Evolutionary conservation across 2,113 vertebrate species (phyloP).

Genomic region (Gambusia affinis): DNA sequence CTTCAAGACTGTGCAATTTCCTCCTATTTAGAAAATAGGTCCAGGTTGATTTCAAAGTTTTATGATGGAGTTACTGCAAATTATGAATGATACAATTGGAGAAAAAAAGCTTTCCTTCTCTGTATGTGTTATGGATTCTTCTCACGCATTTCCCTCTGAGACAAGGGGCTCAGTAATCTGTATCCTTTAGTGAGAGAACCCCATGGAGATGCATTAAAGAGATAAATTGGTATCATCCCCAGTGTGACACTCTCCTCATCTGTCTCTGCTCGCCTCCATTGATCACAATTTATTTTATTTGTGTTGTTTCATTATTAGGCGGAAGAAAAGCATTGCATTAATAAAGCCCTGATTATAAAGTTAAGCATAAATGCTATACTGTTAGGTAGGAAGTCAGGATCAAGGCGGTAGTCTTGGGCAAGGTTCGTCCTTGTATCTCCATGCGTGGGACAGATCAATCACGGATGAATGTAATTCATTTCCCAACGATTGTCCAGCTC

Average conservation of each 20-base stretch:
- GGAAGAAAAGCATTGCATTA: conserved; percentile 82
- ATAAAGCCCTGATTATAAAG: conserved; percentile 83
- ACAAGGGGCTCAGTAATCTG: conserved; percentile 81
- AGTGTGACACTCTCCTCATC: conserved; percentile 85
- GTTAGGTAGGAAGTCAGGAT: conserved; percentile 70
- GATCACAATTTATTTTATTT: conserved; percentile 88
- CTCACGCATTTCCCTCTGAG: conserved; percentile 78
- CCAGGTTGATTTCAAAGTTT: conserved; percentile 32
- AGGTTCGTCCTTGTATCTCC: conserved; percentile 60
- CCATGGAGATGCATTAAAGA: conserved; percentile 86
- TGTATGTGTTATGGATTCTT: conserved; percentile 74
- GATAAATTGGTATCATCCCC: conserved; percentile 86
- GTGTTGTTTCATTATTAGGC: conserved; percentile 84
- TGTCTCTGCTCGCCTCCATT: conserved; percentile 83
- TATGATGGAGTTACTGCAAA: conserved; percentile 56
- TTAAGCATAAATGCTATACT: conserved; percentile 79
- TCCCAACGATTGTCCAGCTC: conserved; percentile 69
- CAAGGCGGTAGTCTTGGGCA: conserved; percentile 44
- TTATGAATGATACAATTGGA: conserved; percentile 70
- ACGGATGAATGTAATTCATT: conserved; percentile 68
- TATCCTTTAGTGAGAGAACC: conserved; percentile 84
- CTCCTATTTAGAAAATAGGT: background rate
- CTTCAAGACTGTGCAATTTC: background rate
- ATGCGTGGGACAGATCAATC: conserved; percentile 62
- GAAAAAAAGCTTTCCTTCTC: conserved; percentile 66